Percentiles rank a stretch among this genome's conserved stretches.
phyloP scores from a whole-genome alignment of 2,797 vertebrate genomes.

The Buphagus erythrorhynchus region DNA sequence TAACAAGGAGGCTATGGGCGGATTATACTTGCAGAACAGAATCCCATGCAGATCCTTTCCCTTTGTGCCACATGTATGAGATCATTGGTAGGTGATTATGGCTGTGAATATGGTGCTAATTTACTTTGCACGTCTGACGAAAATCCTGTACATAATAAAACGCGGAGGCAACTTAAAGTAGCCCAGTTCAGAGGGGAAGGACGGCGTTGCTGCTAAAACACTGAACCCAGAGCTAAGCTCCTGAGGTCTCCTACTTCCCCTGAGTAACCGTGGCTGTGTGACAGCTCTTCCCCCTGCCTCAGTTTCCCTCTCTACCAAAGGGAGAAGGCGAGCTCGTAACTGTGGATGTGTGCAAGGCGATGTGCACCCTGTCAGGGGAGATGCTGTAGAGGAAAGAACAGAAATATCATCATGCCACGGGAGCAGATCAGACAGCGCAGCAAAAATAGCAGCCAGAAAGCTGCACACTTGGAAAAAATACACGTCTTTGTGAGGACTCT shows the following conservation, averaged over 20 bases:
- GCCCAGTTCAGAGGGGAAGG: conserved; percentile 42
- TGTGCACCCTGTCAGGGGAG: background rate
- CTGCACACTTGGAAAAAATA: background rate
- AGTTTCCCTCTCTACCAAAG: background rate
- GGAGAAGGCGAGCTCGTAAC: background rate
- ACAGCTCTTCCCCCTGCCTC: background rate
- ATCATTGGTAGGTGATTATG: conserved; percentile 76
- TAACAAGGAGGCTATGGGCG: conserved; percentile 72
- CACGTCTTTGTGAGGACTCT: background rate
- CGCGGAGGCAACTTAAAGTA: conserved; percentile 55
- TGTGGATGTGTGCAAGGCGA: background rate
- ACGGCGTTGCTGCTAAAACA: background rate
- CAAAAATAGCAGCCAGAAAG: conserved; percentile 40
- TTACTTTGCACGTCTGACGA: conserved; percentile 75
- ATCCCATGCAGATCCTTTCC: conserved; percentile 72
- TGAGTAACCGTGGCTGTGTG: background rate
- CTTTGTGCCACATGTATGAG: conserved; percentile 75
- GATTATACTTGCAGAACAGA: conserved; percentile 76
- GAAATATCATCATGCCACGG: background rate
- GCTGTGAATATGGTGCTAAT: conserved; percentile 77
- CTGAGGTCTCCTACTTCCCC: background rate
- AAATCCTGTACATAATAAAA: conserved; percentile 70
- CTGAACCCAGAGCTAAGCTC: background rate
- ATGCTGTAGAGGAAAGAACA: background rate
- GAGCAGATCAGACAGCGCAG: background rate